Conservation (phyloP, 2,888 invertebrate genomes). For the Galeopsomyia nigrocyanea region DNA sequence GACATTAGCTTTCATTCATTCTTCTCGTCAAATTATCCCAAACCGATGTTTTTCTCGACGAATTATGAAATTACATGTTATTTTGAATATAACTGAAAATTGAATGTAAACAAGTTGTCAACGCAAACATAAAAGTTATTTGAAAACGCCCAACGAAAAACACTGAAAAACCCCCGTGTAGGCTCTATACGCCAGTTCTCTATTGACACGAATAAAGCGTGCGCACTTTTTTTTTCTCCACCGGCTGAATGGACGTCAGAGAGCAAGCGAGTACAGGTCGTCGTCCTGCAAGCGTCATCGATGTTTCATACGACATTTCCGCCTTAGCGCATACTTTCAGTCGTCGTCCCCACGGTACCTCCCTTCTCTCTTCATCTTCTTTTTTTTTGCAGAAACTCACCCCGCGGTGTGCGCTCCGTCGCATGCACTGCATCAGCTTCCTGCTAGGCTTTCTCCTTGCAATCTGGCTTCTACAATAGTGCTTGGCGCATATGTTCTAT, state of each 20-base stretch:
- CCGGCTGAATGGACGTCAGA: constrained; percentile 14
- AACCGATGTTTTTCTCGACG: no score
- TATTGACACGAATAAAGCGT: no score
- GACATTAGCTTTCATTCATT: no score
- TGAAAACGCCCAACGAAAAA: no score
- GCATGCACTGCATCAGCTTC: constrained; percentile 18
- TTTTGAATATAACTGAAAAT: no score
- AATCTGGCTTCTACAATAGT: constrained; percentile 6
- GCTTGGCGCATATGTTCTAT: no score
- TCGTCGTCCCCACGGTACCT: neutral
- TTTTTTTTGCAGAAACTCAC: neutral
- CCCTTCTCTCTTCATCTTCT: neutral
- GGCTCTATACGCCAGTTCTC: no score
- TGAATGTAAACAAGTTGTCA: no score
- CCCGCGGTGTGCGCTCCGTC: constrained; percentile 1
- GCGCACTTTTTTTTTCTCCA: constrained; percentile 16
- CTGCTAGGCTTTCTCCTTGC: constrained; percentile 18
- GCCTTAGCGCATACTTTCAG: constrained; percentile 14
- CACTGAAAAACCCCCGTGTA: no score
- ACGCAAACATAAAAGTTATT: no score
- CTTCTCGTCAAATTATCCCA: no score
- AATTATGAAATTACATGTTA: no score
- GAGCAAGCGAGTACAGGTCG: constrained; percentile 3
- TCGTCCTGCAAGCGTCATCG: constrained; percentile 17
- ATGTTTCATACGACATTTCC: constrained; percentile 9